These are phyloP conservation scores for Aplysia californica DNA, from an alignment of 1,140 invertebrate species.

Conservation along the genomic window DNA sequence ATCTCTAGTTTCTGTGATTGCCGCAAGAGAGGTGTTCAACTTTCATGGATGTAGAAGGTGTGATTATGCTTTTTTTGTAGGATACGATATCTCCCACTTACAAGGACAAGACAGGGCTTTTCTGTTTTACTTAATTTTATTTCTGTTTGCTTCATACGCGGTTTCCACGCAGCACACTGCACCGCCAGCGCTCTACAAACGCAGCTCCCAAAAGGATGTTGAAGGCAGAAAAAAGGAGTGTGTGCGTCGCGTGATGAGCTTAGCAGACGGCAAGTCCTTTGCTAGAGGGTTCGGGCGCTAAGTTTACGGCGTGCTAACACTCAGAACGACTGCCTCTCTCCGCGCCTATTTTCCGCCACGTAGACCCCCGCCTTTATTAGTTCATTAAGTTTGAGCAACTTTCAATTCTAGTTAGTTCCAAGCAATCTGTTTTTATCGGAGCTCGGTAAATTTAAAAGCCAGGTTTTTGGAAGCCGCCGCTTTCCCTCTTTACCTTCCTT, in stretches of 20 bases:
- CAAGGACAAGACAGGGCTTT: no score
- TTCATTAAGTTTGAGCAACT: conserved; percentile 24
- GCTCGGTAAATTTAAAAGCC: no score
- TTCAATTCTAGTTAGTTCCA: conserved; percentile 17
- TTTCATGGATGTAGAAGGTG: no score
- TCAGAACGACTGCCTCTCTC: background rate
- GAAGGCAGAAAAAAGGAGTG: background rate
- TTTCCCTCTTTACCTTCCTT: no score
- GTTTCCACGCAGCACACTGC: background rate
- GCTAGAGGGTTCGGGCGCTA: background rate
- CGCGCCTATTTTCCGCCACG: conserved; percentile 4
- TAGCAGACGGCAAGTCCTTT: background rate
- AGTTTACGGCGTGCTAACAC: background rate
- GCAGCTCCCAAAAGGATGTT: background rate
- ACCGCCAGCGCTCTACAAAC: background rate
- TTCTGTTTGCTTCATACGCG: no score
- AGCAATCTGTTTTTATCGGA: background rate
- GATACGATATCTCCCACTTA: no score
- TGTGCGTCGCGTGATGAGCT: background rate
- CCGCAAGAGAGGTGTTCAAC: no score
- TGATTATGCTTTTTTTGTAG: no score
- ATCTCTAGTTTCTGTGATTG: no score
- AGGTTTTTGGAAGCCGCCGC: no score
- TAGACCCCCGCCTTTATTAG: background rate
- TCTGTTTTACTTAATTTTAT: no score